Percentiles rank a stretch among this genome's conserved stretches.
These are phyloP conservation scores for Tinea trinotella DNA, from an alignment of 2,888 invertebrate genomes.

Conservation along the genomic window DNA sequence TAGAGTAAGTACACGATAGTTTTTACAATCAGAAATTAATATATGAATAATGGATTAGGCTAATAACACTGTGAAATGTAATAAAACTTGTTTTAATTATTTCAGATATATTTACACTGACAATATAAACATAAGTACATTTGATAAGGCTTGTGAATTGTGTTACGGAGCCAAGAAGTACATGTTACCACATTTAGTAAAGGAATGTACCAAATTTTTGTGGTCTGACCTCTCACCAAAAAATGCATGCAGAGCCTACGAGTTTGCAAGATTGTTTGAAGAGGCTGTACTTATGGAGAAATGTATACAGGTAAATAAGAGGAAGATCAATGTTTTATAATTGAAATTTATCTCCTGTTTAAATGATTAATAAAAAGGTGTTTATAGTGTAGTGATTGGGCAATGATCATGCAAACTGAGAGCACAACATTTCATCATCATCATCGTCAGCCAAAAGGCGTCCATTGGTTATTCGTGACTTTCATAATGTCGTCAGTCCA, in stretches of 20 bases:
- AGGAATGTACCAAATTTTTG: conserved; percentile 86
- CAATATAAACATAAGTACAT: conserved; percentile 82
- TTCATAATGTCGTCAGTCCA: too few species aligned
- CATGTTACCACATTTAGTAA: conserved; percentile 86
- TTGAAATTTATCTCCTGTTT: too few species aligned
- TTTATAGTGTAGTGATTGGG: too few species aligned
- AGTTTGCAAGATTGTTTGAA: conserved; percentile 89
- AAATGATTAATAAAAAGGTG: too few species aligned
- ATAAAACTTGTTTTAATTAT: conserved; percentile 22
- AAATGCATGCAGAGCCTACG: conserved; percentile 88
- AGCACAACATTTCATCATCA: too few species aligned
- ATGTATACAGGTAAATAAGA: conserved; percentile 78
- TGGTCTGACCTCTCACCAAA: conserved; percentile 85
- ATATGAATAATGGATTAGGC: too few species aligned
- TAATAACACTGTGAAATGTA: background rate
- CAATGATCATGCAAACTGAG: too few species aligned
- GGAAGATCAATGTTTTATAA: too few species aligned
- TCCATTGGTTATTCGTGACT: too few species aligned
- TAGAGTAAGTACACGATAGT: conserved; percentile 73
- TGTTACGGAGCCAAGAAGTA: conserved; percentile 93
- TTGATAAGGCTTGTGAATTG: conserved; percentile 88
- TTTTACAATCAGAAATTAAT: background rate
- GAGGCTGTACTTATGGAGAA: conserved; percentile 86
- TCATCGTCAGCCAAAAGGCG: too few species aligned
- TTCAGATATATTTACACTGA: conserved; percentile 87